phyloP scores from a whole-genome alignment of 92 coral and sea anemone genomes.

The Zoanthus gigantus region DNA sequence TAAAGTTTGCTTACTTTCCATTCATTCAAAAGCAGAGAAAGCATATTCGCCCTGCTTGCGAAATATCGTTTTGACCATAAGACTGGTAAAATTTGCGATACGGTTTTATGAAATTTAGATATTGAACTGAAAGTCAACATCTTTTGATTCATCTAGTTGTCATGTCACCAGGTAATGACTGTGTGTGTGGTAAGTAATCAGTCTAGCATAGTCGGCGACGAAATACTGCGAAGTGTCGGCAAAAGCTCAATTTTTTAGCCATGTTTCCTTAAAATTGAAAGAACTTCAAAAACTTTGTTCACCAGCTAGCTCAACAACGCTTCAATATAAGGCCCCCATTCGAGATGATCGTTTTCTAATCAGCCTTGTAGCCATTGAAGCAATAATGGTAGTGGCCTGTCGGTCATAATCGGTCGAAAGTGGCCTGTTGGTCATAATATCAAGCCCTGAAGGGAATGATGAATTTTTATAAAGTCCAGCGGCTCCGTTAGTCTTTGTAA shows the following conservation, averaged over 20 bases:
- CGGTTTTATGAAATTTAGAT: not conserved
- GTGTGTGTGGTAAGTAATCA: not conserved
- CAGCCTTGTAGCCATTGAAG: not conserved
- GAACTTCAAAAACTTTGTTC: no score
- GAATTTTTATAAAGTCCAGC: no score
- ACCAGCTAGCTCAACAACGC: constrained; percentile 5
- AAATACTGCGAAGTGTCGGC: not conserved
- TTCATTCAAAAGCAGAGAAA: constrained; percentile 5
- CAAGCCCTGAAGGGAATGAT: no score
- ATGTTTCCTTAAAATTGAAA: not conserved
- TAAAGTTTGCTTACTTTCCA: not conserved
- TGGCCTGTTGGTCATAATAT: no score
- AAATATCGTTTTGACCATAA: not conserved
- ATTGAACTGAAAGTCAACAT: not conserved
- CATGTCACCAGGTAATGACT: not conserved
- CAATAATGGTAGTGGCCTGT: no score
- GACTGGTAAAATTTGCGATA: not conserved
- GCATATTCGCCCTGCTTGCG: not conserved
- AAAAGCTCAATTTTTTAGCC: not conserved
- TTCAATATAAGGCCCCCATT: not conserved
- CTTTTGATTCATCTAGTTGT: not conserved
- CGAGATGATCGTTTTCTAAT: not conserved
- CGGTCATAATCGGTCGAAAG: no score
- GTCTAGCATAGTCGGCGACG: no score
- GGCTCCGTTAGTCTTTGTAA: no score